Evolutionary conservation across 2,888 invertebrate species (phyloP), one percentile per base, ranked within the genome.

Genomic region (Nephrotoma guestfalica): DNA sequence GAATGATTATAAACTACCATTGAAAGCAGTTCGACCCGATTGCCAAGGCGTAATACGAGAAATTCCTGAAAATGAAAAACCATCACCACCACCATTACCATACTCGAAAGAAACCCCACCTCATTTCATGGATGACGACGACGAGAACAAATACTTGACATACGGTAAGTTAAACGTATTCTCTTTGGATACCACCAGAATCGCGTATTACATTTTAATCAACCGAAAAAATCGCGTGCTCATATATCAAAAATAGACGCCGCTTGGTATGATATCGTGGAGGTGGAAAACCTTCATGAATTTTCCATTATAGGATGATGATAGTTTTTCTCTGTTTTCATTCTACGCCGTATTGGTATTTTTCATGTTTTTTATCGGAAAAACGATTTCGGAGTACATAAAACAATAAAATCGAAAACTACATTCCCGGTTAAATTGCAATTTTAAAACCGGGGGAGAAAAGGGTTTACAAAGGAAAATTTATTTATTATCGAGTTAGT

Each of bases 1-100:
- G 89, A 94, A 94, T 40, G 93, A 94, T 88, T 96, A 95, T 90
- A 94, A 94, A 89, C 90, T 96, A 6, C 96, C 96, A 0, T 89
- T 96, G 88, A 91, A 94, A 83, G 93, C 93, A 86, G 95, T 96
- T 0, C 92, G 94, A 86, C 94, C 95, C 15, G 95, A 95, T 91
- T 94, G 94, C 88, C 94, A 93, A 47, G 95, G 94, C 15, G 93
- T 95, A 87, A 91, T 93, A 88, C 92, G 94, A 88, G 93, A 93
- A 89, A 89, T 93, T 86, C 93, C 94, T 9, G 92, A 94, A 88
- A 93, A 94, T 51, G 94, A 94, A 89, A 92, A 87, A 30, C 88
- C 88, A 13, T 11, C 87, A 40, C 86, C 88, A 87, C 89, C 85
- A 86, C 86, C 47, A 40, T 86, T 87, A 0, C 88, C 88, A 1